Evolutionary conservation across 2,113 vertebrate genomes (phyloP).

Genomic region (Myrmecobius fasciatus): DNA sequence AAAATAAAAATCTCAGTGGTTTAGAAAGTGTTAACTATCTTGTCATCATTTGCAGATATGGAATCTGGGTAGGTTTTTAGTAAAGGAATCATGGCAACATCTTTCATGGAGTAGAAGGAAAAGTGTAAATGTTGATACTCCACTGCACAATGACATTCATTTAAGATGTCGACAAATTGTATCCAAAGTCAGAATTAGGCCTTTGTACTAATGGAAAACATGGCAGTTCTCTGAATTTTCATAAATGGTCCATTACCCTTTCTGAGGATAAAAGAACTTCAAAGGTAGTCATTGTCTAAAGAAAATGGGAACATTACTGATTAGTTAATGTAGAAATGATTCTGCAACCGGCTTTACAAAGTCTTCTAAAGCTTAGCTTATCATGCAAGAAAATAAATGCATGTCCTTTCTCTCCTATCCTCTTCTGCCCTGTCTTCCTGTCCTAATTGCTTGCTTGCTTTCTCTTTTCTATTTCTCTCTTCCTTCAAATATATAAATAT

Average conservation of each 20-base stretch:
- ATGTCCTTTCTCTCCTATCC: background rate
- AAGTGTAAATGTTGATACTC: background rate
- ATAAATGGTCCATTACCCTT: background rate
- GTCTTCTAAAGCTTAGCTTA: background rate
- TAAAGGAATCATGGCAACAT: background rate
- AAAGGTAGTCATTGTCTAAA: constrained; percentile 7
- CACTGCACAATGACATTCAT: background rate
- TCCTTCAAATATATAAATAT: background rate
- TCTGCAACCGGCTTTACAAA: background rate
- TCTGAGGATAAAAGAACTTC: constrained; percentile 42
- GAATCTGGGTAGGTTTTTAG: background rate
- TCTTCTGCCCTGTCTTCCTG: background rate
- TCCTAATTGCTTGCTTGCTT: background rate
- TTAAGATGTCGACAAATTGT: constrained; percentile 18
- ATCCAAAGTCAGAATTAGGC: constrained; percentile 2
- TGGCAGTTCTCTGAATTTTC: background rate
- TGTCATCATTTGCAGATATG: background rate
- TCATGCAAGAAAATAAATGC: background rate
- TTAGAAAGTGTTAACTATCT: background rate
- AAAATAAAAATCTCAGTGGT: background rate
- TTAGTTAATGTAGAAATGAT: background rate
- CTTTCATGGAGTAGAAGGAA: constrained; percentile 13
- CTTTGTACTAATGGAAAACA: constrained; percentile 5
- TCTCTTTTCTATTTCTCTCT: background rate
- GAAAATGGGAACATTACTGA: constrained; percentile 16